These are phyloP conservation scores for Minunthozetes semirufus DNA, from an alignment of 2,888 invertebrate genomes.

Conservation along the genomic window DNA sequence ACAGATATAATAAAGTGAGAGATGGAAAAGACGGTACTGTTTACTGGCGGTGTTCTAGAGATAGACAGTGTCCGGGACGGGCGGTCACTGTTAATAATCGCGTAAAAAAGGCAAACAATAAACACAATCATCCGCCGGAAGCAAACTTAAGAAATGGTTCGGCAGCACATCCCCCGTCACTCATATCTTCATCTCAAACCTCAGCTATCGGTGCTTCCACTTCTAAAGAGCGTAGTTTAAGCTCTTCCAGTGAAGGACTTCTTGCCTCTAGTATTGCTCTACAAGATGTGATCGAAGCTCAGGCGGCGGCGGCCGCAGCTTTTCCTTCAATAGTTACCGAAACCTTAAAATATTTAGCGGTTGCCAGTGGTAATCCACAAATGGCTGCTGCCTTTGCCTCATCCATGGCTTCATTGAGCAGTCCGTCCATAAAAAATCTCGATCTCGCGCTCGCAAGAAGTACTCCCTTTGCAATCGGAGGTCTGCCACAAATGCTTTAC, in stretches of 20 bases:
- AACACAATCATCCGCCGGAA: conserved; percentile 44
- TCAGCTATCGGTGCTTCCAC: background rate
- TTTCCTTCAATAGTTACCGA: conserved; percentile 43
- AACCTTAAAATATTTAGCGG: conserved; percentile 43
- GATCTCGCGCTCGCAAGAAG: conserved; percentile 15
- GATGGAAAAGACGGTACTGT: conserved; percentile 44
- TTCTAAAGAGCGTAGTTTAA: background rate
- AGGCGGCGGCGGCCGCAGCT: conserved; percentile 35
- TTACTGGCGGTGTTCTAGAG: conserved; percentile 44
- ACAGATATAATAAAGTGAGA: conserved; percentile 44
- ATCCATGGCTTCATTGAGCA: conserved; percentile 30
- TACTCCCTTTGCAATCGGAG: background rate
- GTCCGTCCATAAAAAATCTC: conserved; percentile 16
- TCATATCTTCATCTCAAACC: background rate
- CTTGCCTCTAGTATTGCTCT: conserved; percentile 32
- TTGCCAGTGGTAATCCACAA: conserved; percentile 42
- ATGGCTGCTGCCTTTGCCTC: conserved; percentile 41
- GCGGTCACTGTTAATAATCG: conserved; percentile 44
- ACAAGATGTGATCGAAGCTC: conserved; percentile 35
- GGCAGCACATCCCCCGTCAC: background rate
- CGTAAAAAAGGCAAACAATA: conserved; percentile 44
- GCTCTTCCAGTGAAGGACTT: background rate
- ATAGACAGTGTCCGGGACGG: conserved; percentile 44
- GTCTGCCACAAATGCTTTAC: conserved; percentile 2
- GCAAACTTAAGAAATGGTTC: conserved; percentile 40